Base-by-base conservation (phyloP, 2,888 invertebrate species). In the Candidula unifasciata region DNA sequence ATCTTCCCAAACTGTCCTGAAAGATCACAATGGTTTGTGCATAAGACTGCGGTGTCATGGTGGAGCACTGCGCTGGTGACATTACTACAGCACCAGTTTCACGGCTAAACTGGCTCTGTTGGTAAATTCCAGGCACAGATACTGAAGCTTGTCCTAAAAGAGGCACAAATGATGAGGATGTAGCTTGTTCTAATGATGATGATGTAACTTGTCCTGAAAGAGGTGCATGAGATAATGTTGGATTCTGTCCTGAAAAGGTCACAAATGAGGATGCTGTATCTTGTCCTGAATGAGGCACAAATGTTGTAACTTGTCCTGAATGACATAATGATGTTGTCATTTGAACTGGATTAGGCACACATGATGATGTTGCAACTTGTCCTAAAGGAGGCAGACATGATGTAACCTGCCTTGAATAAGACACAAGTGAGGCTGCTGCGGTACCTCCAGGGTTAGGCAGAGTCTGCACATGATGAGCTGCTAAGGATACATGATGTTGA, bases 1-100 rank as follows among this genome's bases (percentile, higher is more conserved):
- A 80, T 10, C 71, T 71, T 27, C 54, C 69, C 21, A 71, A 18
- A 30, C 54, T 80, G 69, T 80, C 71, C n/a, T 80, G 80, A 24
- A 80, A n/a, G 57, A 80, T 35, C n/a, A 78, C 78, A 24, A 80
- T 80, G n/a, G 69, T 80, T n/a, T 69, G 80, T 30, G 54, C 6
- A 57, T 54, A 80, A n/a, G 57, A 71, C 24, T 44, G 52, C 27
- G 52, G 30, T 71, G 71, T 80, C 33, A 78, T 37, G 8, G 71
- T 27, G 33, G 80, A 66, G 37, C 68, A 80, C 68, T 37, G 68
- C 30, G 52, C 68, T 30, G 10, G 79, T n/a, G 54, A 71, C 27
- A 71, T 27, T 54, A 71, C 80, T 57, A 57, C 21, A 24, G 69
- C 33, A 44, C 57, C 57, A 8, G 80, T 35, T 21, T 71, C 71